These are phyloP conservation scores for Papilio polytes DNA, from an alignment of 1,140 invertebrate species.

Conservation along the genomic window DNA sequence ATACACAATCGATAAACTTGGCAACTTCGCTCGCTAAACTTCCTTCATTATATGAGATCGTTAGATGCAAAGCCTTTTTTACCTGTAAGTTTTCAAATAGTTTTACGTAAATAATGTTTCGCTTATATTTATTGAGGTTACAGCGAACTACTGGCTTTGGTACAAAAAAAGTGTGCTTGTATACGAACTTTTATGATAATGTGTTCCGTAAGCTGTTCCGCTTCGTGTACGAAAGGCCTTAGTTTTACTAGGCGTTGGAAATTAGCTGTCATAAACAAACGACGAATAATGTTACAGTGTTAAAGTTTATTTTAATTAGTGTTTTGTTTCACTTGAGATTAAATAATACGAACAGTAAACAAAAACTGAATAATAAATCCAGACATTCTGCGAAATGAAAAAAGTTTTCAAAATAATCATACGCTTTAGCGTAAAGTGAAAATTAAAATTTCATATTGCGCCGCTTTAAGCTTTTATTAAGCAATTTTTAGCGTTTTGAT, in stretches of 20 bases:
- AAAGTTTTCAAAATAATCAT: slow-evolving; percentile 18
- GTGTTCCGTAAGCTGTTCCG: too few species aligned
- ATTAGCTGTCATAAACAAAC: background rate
- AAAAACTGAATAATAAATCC: slow-evolving; percentile 22
- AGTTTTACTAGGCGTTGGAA: background rate
- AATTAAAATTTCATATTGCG: slow-evolving; percentile 12
- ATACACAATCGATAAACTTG: slow-evolving; percentile 30
- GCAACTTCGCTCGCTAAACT: background rate
- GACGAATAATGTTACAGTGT: background rate
- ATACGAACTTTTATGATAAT: too few species aligned
- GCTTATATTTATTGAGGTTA: too few species aligned
- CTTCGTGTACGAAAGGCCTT: too few species aligned
- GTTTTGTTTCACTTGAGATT: background rate
- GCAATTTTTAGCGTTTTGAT: background rate
- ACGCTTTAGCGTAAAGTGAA: slow-evolving; percentile 11
- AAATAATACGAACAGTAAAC: slow-evolving; percentile 9
- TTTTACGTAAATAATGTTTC: slow-evolving; percentile 5
- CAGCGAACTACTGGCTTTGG: too few species aligned
- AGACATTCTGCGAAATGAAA: slow-evolving; percentile 7
- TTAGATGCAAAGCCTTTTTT: slow-evolving; percentile 25
- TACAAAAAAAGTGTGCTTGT: too few species aligned
- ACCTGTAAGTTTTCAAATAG: background rate
- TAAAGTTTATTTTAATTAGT: background rate
- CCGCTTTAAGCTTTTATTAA: background rate
- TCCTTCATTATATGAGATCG: slow-evolving; percentile 21